Evolutionary conservation across 2,113 vertebrate species (phyloP), one percentile per base, ranked within the genome.

Genomic region (Sciurus niger): DNA sequence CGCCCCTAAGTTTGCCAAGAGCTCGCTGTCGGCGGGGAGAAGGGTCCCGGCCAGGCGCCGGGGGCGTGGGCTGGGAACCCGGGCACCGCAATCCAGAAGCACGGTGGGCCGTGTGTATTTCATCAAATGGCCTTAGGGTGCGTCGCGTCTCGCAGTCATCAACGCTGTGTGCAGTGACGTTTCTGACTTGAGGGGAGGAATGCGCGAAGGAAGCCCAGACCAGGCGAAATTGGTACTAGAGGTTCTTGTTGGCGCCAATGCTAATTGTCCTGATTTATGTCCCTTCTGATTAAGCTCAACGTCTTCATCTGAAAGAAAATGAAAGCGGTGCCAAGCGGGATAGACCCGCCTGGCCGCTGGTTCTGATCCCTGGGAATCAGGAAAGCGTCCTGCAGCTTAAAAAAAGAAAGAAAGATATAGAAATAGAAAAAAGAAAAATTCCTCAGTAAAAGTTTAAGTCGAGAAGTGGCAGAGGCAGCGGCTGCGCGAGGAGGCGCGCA

Each of bases 121-220:
- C 97, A 95, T 98, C 98, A 94, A 93, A 96, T 58, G 98, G 98
- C 98, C 98, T 98, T 96, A 65, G 97, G 98, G 97, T 97, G 98
- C 98, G 98, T 97, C 79, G 97, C 98, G 97, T 98, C 98, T 97
- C 97, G 95, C 96, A 95, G 98, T 98, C 98, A 97, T 98, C 98
- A 97, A 67, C 88, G 98, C 96, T 85, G 40, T 91, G 98, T 94
- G 98, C 98, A 37, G 95, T 97, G 97, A 97, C 98, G 97, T 96
- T 97, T 97, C 98, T 96, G 97, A 97, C 95, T 97, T 95, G 97
- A 98, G 98, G 85, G 96, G 95, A 96, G 98, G 98, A 98, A 97
- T 98, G 98, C 97, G 40, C 4, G 40, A 40, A 40, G 40, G 40
- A 40, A 40, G 40, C 40, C 40, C 40, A 40, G 40, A 3, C 40